Evolutionary conservation across 2,113 vertebrate species (phyloP).

Genomic region (Pelecanoides urinatrix): DNA sequence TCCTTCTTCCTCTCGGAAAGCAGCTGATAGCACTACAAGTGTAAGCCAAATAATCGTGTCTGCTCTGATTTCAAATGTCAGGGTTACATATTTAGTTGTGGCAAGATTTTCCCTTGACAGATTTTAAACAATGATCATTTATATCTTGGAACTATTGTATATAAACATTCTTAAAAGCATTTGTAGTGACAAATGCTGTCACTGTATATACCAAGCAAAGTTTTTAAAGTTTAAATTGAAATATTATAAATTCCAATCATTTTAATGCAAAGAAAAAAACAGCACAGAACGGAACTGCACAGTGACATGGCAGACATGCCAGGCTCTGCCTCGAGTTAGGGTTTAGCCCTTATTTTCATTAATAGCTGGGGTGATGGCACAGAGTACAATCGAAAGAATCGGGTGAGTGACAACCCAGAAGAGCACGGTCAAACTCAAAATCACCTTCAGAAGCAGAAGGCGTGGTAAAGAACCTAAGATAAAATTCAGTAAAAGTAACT

Average conservation of each 20-base stretch:
- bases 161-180: conserved; percentile 38
- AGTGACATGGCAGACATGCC: not conserved
- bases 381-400: not conserved
- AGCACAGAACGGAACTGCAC: not conserved
- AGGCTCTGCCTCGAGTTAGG: not conserved
- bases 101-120: conserved; percentile 42
- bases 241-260: conserved; percentile 26
- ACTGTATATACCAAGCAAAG: not conserved
- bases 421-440: not conserved
- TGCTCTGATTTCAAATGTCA: conserved; percentile 50
- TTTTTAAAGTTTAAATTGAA: conserved; percentile 49
- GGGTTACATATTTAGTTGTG: conserved; percentile 14
- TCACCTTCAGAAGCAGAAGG: not conserved
- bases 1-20: not conserved
- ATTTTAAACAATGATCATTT: conserved; percentile 63
- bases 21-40: conserved; percentile 20
- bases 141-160: conserved; percentile 52
- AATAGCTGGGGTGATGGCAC: not conserved
- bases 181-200: conserved; percentile 53
- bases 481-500: not conserved
- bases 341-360: not conserved
- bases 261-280: not conserved
- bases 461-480: not conserved
- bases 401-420: not conserved
- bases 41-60: not conserved